Evolutionary conservation across 2,797 vertebrate species (phyloP).

Genomic region (Selene dorsalis): DNA sequence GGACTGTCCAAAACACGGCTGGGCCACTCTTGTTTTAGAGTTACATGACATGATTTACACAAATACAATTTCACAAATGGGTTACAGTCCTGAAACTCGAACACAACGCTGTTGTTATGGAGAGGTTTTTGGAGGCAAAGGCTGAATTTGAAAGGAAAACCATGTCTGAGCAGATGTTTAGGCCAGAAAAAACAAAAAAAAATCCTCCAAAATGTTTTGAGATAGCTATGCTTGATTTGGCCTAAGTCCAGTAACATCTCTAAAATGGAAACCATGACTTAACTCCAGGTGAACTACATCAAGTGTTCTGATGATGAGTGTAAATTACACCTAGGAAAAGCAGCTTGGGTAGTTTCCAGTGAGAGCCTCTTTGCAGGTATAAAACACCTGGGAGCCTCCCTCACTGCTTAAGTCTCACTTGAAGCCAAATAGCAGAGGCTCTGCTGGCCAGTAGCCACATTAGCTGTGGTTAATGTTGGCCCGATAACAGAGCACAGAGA

Average conservation of each 20-base stretch:
- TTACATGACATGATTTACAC: conserved; percentile 25
- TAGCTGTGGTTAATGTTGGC: not conserved
- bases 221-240: conserved; percentile 32
- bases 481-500: conserved; percentile 19
- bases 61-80: conserved; percentile 27
- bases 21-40: conserved; percentile 3
- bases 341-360: conserved; percentile 9
- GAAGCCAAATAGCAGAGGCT: not conserved
- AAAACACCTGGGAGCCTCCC: conserved; percentile 3
- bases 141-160: conserved; percentile 22
- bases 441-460: not conserved
- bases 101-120: conserved; percentile 19
- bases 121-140: conserved; percentile 21
- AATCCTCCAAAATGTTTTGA: conserved; percentile 24
- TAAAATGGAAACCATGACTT: conserved; percentile 53
- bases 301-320: not conserved
- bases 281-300: conserved; percentile 40
- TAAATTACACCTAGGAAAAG: not conserved
- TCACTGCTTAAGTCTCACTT: not conserved
- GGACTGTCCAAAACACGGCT: conserved; percentile 2
- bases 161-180: conserved; percentile 12
- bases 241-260: conserved; percentile 13
- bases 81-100: conserved; percentile 11
- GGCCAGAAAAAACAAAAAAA: conserved; percentile 16
- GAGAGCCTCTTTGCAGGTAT: conserved; percentile 8